Conservation (phyloP, 2,113 vertebrate genomes). For the Chiloscyllium plagiosum region DNA sequence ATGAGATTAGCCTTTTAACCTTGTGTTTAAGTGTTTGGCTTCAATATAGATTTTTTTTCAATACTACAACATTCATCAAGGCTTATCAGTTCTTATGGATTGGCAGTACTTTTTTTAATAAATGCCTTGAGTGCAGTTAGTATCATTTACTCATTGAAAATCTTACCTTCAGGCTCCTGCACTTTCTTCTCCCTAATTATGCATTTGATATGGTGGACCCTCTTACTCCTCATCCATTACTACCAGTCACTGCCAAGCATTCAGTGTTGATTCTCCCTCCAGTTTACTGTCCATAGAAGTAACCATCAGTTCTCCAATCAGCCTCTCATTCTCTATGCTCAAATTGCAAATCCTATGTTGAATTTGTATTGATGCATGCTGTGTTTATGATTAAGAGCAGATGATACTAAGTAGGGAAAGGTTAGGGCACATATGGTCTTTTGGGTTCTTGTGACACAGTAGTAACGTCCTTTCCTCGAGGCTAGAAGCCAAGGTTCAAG, state of each 20-base stretch:
- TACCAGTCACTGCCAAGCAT: background rate
- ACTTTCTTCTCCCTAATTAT: background rate
- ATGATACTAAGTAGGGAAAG: too few relatives aligned
- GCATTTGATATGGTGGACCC: background rate
- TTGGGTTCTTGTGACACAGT: too few relatives aligned
- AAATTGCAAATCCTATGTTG: too few relatives aligned
- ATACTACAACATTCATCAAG: too few relatives aligned
- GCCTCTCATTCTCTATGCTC: background rate
- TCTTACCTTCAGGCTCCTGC: background rate
- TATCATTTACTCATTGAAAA: background rate
- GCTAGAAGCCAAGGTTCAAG: too few relatives aligned
- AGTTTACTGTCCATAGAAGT: background rate
- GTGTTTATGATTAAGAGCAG: too few relatives aligned
- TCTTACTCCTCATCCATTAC: background rate
- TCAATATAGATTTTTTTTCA: too few relatives aligned
- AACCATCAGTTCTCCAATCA: background rate
- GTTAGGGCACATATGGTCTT: too few relatives aligned
- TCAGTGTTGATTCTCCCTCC: background rate
- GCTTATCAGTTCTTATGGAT: background rate
- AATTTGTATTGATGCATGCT: too few relatives aligned
- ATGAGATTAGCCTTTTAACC: too few relatives aligned
- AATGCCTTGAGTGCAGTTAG: background rate
- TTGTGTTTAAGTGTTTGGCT: too few relatives aligned
- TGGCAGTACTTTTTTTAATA: background rate
- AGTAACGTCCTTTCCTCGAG: too few relatives aligned